phyloP scores from a whole-genome alignment of 2,113 vertebrate genomes.

The Daphoenositta chrysoptera region DNA sequence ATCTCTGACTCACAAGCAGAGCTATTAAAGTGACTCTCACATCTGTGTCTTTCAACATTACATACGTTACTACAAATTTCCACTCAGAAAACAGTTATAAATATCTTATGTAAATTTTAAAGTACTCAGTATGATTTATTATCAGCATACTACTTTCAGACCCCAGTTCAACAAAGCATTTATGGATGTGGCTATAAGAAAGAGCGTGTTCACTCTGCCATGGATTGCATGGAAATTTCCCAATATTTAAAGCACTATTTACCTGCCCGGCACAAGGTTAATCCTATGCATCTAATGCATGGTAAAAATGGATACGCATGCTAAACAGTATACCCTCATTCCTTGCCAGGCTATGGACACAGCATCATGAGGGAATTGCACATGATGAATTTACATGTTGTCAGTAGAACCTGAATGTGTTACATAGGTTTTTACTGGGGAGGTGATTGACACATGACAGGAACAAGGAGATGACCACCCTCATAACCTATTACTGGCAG shows the following conservation, averaged over 20 bases:
- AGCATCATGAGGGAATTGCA: neutral
- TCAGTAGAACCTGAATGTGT: neutral
- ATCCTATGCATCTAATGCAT: neutral
- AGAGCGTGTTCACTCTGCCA: neutral
- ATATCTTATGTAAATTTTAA: neutral
- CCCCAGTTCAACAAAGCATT: neutral
- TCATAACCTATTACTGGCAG: neutral
- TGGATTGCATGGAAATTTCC: neutral
- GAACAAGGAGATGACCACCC: neutral
- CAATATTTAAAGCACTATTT: neutral
- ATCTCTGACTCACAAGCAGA: constrained; percentile 9
- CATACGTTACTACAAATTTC: neutral
- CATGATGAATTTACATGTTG: neutral
- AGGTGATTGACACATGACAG: neutral
- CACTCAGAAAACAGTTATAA: neutral
- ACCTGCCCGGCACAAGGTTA: neutral
- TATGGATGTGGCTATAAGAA: neutral
- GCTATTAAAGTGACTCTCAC: neutral
- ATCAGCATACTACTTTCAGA: neutral
- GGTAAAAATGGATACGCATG: neutral
- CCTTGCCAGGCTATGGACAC: neutral
- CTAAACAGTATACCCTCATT: neutral
- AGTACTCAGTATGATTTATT: neutral
- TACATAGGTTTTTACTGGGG: neutral
- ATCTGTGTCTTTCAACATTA: neutral